Evolutionary conservation across 2,888 invertebrate species (phyloP).

Genomic region (Iselma pallidipennis): DNA sequence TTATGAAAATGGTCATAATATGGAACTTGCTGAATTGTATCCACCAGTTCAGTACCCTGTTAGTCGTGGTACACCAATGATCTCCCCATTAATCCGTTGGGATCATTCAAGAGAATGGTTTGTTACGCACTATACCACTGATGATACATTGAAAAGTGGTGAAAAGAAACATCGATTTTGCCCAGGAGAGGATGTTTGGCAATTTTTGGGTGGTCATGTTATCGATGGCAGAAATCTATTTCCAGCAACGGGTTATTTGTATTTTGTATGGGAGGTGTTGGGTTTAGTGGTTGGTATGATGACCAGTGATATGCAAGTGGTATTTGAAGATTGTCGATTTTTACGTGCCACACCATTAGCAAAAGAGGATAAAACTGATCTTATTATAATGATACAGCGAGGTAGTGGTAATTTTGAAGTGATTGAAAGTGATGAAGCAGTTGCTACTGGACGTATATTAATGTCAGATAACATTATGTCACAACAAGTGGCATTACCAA

Average conservation of each 20-base stretch:
- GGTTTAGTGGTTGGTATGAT: constrained; percentile 52
- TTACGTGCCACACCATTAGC: constrained; percentile 60
- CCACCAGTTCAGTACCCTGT: constrained; percentile 80
- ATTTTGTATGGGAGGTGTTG: constrained; percentile 61
- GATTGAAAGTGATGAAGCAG: constrained; percentile 23
- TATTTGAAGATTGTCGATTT: constrained; percentile 64
- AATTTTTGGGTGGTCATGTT: constrained; percentile 77
- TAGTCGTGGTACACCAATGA: constrained; percentile 60
- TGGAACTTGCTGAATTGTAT: constrained; percentile 76
- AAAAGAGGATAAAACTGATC: constrained; percentile 45
- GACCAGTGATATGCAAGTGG: constrained; percentile 58
- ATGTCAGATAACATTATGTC: constrained; percentile 39
- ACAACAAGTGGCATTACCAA: constrained; percentile 41
- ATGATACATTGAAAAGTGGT: constrained; percentile 58
- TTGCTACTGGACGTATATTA: constrained; percentile 33
- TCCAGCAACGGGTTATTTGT: constrained; percentile 66
- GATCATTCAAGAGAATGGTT: constrained; percentile 81
- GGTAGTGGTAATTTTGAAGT: constrained; percentile 46
- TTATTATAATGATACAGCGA: constrained; percentile 39
- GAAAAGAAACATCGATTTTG: constrained; percentile 66
- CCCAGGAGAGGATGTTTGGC: constrained; percentile 67
- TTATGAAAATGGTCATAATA: constrained; percentile 76
- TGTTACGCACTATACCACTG: constrained; percentile 56
- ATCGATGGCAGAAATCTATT: constrained; percentile 67
- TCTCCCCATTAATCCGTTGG: constrained; percentile 83